Evolutionary conservation across 2,888 invertebrate species (phyloP).

Genomic region (Acanthoscelides obtectus): DNA sequence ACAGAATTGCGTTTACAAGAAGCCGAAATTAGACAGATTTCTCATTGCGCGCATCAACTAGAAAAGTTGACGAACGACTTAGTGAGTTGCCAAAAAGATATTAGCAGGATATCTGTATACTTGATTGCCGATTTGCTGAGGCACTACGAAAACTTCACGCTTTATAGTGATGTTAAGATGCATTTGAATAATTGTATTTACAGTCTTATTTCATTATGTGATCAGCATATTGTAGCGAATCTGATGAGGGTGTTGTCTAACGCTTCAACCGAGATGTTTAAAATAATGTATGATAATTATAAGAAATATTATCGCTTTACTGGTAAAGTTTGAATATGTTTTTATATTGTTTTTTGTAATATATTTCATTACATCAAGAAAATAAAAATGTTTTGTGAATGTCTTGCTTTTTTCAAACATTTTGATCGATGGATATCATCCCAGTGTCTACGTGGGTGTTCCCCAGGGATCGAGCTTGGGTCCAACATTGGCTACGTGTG

Average conservation of each 20-base stretch:
- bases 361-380: too few species aligned
- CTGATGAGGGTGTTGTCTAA: conserved; percentile 45
- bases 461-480: too few species aligned
- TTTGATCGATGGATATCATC: too few species aligned
- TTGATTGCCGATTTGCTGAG: conserved; percentile 49
- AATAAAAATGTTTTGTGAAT: too few species aligned
- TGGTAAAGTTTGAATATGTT: conserved; percentile 51
- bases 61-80: conserved; percentile 43
- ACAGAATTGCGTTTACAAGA: neutral
- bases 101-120: conserved; percentile 47
- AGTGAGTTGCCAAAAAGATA: conserved; percentile 40
- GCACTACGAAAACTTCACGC: conserved; percentile 45
- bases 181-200: conserved; percentile 48
- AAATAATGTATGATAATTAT: conserved; percentile 46
- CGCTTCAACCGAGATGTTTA: conserved; percentile 50
- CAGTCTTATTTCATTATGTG: conserved; percentile 46
- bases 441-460: too few species aligned
- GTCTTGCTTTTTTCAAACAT: too few species aligned
- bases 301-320: conserved; percentile 50
- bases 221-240: conserved; percentile 47
- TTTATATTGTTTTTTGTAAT: too few species aligned
- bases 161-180: conserved; percentile 48
- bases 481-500: too few species aligned
- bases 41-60: conserved; percentile 43
- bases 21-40: conserved; percentile 17